These are phyloP conservation scores for Onthophagus taurus DNA, from an alignment of 1,140 invertebrate genomes.

Conservation along the genomic window DNA sequence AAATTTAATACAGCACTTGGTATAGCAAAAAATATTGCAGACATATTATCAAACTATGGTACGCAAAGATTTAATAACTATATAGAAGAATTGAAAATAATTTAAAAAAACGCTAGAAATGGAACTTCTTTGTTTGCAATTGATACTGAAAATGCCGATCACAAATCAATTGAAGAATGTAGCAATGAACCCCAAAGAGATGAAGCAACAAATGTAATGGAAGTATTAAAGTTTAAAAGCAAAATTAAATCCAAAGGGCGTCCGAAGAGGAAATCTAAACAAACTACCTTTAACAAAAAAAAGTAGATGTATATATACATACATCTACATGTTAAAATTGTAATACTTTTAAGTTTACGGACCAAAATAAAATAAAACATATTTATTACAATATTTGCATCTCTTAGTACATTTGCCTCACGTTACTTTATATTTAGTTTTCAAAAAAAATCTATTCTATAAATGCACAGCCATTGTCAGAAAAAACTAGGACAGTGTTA, in stretches of 20 bases:
- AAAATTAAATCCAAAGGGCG: slow-evolving; percentile 2
- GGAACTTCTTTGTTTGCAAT: slow-evolving; percentile 2
- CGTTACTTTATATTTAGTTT: too few species aligned
- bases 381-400: too few species aligned
- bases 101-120: slow-evolving; percentile 4
- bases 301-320: too few species aligned
- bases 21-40: neutral
- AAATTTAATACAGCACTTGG: neutral
- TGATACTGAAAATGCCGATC: neutral
- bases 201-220: neutral
- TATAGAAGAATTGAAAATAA: slow-evolving; percentile 6
- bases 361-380: too few species aligned
- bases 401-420: too few species aligned
- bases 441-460: too few species aligned
- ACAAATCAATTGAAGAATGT: neutral
- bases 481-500: too few species aligned
- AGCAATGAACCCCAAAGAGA: neutral
- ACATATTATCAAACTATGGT: neutral
- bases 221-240: neutral
- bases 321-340: too few species aligned
- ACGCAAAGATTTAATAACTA: slow-evolving; percentile 1
- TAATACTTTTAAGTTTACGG: too few species aligned
- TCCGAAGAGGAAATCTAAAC: slow-evolving; percentile 1
- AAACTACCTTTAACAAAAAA: slow-evolving; percentile 2
- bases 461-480: too few species aligned